A percentile compares a stretch with the other conserved stretches of the same genome.
phyloP scores from a whole-genome alignment of 2,797 vertebrate species.

The Liparis tanakae region DNA sequence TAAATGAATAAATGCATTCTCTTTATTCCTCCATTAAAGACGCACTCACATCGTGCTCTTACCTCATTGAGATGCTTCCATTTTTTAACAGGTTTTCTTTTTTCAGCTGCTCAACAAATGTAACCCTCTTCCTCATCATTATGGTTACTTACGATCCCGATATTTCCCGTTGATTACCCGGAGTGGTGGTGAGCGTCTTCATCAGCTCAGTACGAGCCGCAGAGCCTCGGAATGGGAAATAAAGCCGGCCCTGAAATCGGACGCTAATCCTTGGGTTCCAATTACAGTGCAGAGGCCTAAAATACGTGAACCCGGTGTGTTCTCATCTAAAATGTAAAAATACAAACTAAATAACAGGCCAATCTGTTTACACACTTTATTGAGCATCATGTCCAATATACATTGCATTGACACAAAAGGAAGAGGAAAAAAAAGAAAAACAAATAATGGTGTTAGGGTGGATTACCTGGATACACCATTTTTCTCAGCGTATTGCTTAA shows the following conservation, averaged over 20 bases:
- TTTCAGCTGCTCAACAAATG: constrained; percentile 64
- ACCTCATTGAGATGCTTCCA: constrained; percentile 52
- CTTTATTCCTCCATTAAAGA: neutral
- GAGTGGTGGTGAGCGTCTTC: constrained; percentile 16
- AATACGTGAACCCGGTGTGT: constrained; percentile 54
- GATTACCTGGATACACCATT: constrained; percentile 78
- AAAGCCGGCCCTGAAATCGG: constrained; percentile 53
- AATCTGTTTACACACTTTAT: constrained; percentile 83
- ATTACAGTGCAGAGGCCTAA: constrained; percentile 61
- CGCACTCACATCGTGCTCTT: neutral
- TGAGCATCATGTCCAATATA: constrained; percentile 83
- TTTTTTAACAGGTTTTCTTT: constrained; percentile 50
- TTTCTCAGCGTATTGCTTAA: constrained; percentile 81
- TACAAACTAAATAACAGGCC: constrained; percentile 44
- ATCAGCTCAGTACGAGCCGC: constrained; percentile 23
- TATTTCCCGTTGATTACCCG: constrained; percentile 13
- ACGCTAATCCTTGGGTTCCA: constrained; percentile 51
- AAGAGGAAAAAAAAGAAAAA: constrained; percentile 33
- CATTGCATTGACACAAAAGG: constrained; percentile 81
- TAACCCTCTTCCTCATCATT: constrained; percentile 69
- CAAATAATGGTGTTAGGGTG: constrained; percentile 67
- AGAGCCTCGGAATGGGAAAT: constrained; percentile 37
- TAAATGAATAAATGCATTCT: neutral
- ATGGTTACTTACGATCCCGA: constrained; percentile 35
- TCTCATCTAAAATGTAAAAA: constrained; percentile 63